Conservation (phyloP, 2,888 invertebrate genomes). For the Rhagonycha fulva region DNA sequence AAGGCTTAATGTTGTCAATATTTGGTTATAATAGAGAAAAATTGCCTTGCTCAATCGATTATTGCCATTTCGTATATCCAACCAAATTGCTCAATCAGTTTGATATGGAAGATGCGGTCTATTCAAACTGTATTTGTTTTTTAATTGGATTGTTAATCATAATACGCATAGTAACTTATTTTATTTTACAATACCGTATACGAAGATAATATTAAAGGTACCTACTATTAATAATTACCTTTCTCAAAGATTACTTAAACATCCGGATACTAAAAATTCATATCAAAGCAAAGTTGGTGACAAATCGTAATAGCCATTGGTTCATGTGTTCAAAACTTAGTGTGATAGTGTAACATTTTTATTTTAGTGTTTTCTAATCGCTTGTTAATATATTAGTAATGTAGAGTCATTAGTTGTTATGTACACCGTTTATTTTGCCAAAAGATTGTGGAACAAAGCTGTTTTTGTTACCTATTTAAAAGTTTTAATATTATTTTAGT, state of each 20-base stretch:
- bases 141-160: slow-evolving; percentile 66
- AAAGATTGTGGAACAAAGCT: neutral
- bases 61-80: slow-evolving; percentile 76
- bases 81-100: slow-evolving; percentile 73
- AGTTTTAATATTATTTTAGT: neutral
- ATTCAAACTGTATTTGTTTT: slow-evolving; percentile 67
- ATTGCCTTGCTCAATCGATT: slow-evolving; percentile 73
- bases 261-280: neutral
- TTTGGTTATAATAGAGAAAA: slow-evolving; percentile 80
- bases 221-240: neutral
- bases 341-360: neutral
- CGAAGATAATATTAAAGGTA: neutral
- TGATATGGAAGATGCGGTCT: slow-evolving; percentile 70
- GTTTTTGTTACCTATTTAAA: neutral
- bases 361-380: neutral
- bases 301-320: neutral
- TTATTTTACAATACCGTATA: slow-evolving; percentile 57
- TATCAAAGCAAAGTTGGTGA: neutral
- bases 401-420: neutral
- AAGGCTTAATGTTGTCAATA: slow-evolving; percentile 79
- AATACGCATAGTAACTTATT: slow-evolving; percentile 68
- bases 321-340: neutral
- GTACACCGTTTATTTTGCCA: neutral
- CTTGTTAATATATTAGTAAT: neutral
- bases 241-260: neutral